Evolutionary conservation across 2,888 invertebrate species (phyloP), one percentile per base, ranked within the genome.

Genomic region (Drosophila acutilabella): DNA sequence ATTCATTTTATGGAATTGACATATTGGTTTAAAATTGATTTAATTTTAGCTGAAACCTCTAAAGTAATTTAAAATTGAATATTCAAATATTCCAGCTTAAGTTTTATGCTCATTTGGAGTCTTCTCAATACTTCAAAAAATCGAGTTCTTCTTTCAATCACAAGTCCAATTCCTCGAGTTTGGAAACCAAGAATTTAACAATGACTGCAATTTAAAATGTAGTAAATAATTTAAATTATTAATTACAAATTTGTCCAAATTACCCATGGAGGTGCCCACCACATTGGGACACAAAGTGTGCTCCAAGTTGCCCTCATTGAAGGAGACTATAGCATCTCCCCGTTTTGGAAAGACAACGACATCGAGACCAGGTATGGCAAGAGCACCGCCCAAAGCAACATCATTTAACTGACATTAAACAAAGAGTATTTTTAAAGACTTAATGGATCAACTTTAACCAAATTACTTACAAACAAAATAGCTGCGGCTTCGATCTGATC

Each of bases 201-300:
- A 81, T 48, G 5, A 78, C 80, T 81, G 57, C n/a, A 0, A 52
- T 1, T 0, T n/a, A 44, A 14, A 45, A 20, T 42, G n/a, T 6
- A 8, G 23, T 26, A 30, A 6, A n/a, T 0, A 0, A n/a, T 13
- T 8, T 7, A 0, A 2, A 1, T 1, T 11, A 2, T 20, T 7
- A 4, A 0, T 14, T 11, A 13, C 13, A 18, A 23, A 30, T 1
- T 8, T 8, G 36, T 2, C 1, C 1, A 10, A 13, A 0, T 51
- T 40, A 82, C 86, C 77, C 18, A 82, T 16, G 5, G 74, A 64
- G 4, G 20, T 77, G 50, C 74, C 80, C 23, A 59, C 30, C 13
- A 82, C 18, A 64, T 64, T 76, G 40, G 81, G 83, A 4, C 81
- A 82, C 16, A 80, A 6, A 0, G 53, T 70, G 47, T 68, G 68